Evolutionary conservation across 1,140 invertebrate species (phyloP).

Genomic region (Ericerus pela): DNA sequence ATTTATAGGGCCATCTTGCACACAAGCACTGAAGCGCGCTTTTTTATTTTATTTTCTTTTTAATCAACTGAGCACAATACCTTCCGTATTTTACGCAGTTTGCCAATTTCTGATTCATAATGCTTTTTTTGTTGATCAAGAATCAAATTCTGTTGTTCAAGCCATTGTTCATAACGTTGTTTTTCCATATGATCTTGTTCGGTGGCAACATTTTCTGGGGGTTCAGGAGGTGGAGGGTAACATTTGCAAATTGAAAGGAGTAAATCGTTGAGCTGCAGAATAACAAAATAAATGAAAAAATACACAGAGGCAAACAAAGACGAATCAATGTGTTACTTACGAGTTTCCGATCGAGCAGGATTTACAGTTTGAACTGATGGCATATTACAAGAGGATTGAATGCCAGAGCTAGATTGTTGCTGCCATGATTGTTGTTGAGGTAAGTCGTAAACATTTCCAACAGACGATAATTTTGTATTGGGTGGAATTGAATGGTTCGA

Average conservation of each 20-base stretch:
- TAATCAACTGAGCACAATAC: too few species aligned
- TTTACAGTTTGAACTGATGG: neutral
- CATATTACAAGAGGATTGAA: neutral
- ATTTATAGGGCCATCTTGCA: too few species aligned
- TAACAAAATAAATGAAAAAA: too few species aligned
- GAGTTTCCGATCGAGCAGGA: neutral
- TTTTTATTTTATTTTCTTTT: too few species aligned
- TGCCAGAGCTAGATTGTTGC: neutral
- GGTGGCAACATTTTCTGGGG: conserved; percentile 52
- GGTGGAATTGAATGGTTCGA: too few species aligned
- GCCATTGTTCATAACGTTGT: conserved; percentile 70
- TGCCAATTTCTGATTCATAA: conserved; percentile 77
- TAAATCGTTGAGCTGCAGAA: conserved; percentile 32
- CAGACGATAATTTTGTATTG: neutral
- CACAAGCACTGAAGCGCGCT: too few species aligned
- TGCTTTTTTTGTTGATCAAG: conserved; percentile 59
- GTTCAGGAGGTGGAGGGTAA: conserved; percentile 52
- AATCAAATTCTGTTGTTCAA: conserved; percentile 61
- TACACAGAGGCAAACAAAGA: too few species aligned
- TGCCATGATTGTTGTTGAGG: neutral
- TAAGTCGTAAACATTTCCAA: neutral
- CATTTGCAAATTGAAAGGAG: conserved; percentile 43
- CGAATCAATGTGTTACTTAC: neutral
- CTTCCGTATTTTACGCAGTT: conserved; percentile 72
- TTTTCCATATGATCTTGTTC: conserved; percentile 64